Evolutionary conservation across 2,888 invertebrate species (phyloP).

Genomic region (Xestoiulus laeticollis): DNA sequence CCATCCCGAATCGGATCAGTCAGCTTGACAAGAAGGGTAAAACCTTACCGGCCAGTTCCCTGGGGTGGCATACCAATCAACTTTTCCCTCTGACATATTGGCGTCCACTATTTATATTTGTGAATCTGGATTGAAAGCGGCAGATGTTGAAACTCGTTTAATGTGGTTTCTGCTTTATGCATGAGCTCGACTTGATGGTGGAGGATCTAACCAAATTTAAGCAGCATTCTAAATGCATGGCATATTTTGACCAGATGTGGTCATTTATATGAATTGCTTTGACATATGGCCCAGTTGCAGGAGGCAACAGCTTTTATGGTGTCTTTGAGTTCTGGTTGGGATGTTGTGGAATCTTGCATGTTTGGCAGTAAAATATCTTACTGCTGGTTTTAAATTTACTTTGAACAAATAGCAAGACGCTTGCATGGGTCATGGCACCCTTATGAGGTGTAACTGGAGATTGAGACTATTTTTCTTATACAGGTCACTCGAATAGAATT

Average conservation of each 20-base stretch:
- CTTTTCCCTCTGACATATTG: not conserved
- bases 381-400: too few relatives aligned
- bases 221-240: conserved; percentile 43
- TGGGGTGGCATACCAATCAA: not conserved
- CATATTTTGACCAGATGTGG: conserved; percentile 38
- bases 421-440: too few relatives aligned
- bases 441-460: too few relatives aligned
- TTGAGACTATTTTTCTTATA: too few relatives aligned
- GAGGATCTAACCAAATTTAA: not conserved
- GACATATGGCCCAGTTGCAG: not conserved
- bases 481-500: too few relatives aligned
- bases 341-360: too few relatives aligned
- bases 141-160: not conserved
- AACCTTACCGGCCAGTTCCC: not conserved
- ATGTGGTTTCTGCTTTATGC: conserved; percentile 13
- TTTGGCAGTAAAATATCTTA: too few relatives aligned
- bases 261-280: conserved; percentile 29
- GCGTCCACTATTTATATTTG: not conserved
- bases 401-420: too few relatives aligned
- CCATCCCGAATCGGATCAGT: not conserved
- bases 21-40: not conserved
- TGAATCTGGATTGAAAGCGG: not conserved
- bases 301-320: not conserved
- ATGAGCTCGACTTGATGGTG: conserved; percentile 10
- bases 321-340: too few relatives aligned